Percentiles rank a stretch among this genome's conserved stretches.
Conservation (phyloP, 2,888 invertebrate genomes). For the Euplagia quadripunctaria region DNA sequence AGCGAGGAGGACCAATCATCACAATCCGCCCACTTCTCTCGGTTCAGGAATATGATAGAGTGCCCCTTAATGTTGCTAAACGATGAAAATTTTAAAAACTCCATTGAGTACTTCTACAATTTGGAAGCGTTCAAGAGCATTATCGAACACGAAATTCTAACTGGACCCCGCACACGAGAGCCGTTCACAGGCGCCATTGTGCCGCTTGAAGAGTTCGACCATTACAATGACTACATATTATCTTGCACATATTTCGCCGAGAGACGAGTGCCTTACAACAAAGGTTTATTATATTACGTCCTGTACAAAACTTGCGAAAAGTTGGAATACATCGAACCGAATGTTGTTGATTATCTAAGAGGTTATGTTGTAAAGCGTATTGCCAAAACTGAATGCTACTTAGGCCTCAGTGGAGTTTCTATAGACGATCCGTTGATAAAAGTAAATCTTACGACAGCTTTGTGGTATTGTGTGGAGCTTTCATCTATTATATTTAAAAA, state of each 20-base stretch:
- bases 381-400: slow-evolving; percentile 7
- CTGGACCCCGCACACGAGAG: slow-evolving; percentile 62
- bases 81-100: slow-evolving; percentile 57
- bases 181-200: slow-evolving; percentile 64
- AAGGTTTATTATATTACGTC: slow-evolving; percentile 14
- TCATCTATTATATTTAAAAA: slow-evolving; percentile 13
- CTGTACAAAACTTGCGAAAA: slow-evolving; percentile 14
- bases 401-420: slow-evolving; percentile 6
- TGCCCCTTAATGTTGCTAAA: slow-evolving; percentile 61
- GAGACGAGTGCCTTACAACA: slow-evolving; percentile 32
- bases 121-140: slow-evolving; percentile 63
- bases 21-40: slow-evolving; percentile 49
- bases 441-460: slow-evolving; percentile 10
- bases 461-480: slow-evolving; percentile 20
- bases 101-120: slow-evolving; percentile 67
- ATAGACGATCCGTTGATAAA: slow-evolving; percentile 11
- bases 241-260: no score
- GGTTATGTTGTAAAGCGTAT: slow-evolving; percentile 8
- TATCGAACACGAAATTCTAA: slow-evolving; percentile 40
- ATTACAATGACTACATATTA: no score
- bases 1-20: no score
- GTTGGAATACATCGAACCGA: slow-evolving; percentile 13
- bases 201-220: slow-evolving; percentile 41
- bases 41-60: slow-evolving; percentile 59
- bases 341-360: slow-evolving; percentile 16